Base-by-base conservation (phyloP, 2,888 invertebrate genomes). In the Metacarcinus magister region DNA sequence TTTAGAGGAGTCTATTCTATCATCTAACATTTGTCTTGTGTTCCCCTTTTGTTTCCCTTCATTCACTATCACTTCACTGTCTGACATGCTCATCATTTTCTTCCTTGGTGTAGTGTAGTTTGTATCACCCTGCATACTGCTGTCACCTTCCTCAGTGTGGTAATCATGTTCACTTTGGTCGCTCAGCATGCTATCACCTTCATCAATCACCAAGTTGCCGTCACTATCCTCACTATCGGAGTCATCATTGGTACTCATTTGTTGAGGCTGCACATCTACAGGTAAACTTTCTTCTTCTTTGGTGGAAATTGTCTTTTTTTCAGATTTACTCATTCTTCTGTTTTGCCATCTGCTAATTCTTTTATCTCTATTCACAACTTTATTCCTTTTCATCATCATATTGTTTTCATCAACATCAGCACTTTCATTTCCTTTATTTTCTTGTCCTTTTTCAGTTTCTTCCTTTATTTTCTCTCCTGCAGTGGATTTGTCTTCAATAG, bases 301-400 rank as follows among this genome's bases (percentile, higher is more conserved):
- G 32, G 2, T 10, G 32, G 32, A 0, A 32, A 2, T 87, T 13
- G 10, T 87, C 32, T 28, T 8, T 8, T 39, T 32, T 13, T 87
- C 82, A 39, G 32, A 8, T 32, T 87, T 28, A 28, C 10, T 39
- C 8, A 87, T 28, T n/a, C 32, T 32, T 32, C 23, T 54, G 46
- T 54, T 48, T n/a, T 32, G 46, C 92, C 92, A 92, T n/a, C 54
- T 48, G 46, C 92, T 92, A 8, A 48, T 48, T 54, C 92, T 28
- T n/a, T 92, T 92, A n/a, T 54, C 54, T 46, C n/a, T 91, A 19
- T 46, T 46, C 8, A 48, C n/a, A 0, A 46, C 91, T 44, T 91
- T 44, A n/a, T 44, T 91, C n/a, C 48, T 19, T n/a, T 91, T 46
- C 91, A 19, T 43, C 10, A 48, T n/a, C 0, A 46, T 10, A 19